Base-by-base conservation (phyloP, 2,113 vertebrate genomes). In the Aegotheles bennettii region DNA sequence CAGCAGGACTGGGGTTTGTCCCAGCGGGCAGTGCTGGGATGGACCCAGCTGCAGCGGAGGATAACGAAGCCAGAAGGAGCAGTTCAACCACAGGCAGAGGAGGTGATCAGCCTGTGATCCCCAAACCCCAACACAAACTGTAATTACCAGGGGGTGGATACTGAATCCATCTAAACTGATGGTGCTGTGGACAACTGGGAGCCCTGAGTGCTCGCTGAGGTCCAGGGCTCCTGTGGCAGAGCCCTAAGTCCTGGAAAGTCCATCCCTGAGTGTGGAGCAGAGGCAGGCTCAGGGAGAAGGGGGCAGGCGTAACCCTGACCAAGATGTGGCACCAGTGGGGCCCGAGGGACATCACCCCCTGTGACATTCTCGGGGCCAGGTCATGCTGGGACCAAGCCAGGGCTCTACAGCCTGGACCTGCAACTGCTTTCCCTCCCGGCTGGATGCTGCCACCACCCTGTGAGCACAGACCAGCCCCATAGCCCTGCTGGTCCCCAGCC, bases 341-440 rank as follows among this genome's bases (percentile, higher is more conserved):
- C 17, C 43, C 5, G 3, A 61, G 25, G 38, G 29, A 48, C 1
- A 0, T 56, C 48, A 59, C 33, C 33, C 28, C 21, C 20, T 51
- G 57, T 3, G 2, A 15, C 16, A 19, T 47, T 38, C 42, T 23
- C 4, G 0, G 43, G 26, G 42, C 18, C 2, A 10, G 40, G 29
- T 45, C 35, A 36, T 0, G 0, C 21, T 20, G 36, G 63, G 28
- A 33, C 20, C 51, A 38, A 48, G 14, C 10, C 24, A 45, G 47
- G 24, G 28, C 4, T 48, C 5, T 19, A 16, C 6, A 0, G 24
- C 9, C 1, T 1, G 56, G 31, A 50, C 40, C 40, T 7, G 19
- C 6, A 2, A 7, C 31, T 9, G 11, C 13, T 19, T 63, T 87
- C 70, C 20, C 28, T 36, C 38, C 6, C 13, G 51, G 23, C 16